Base-by-base conservation (phyloP, 2,113 vertebrate species). In the Chelonoidis abingdonii region DNA sequence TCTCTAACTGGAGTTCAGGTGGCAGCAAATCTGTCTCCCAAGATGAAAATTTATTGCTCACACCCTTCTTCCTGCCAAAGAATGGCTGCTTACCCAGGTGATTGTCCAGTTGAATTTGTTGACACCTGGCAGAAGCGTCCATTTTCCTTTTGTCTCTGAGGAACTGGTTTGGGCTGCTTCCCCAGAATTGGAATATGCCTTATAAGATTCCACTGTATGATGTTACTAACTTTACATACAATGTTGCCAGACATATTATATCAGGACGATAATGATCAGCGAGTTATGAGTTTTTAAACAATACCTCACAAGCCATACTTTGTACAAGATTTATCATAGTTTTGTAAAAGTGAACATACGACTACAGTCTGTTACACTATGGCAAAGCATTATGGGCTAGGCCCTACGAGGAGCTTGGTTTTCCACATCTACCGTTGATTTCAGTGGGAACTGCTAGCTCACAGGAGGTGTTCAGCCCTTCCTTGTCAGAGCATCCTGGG, bases 401-500 rank as follows among this genome's bases (percentile, higher is more conserved):
- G 89, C 83, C 85, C 83, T 80, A n/a, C 65, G 90, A 79, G 84
- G 75, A 87, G 79, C 84, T 84, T 85, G 72, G 44, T 86, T 49
- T 59, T 35, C 44, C 22, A 38, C 3, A 1, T 89, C 29, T 87
- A 62, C 83, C 69, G 22, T 56, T 72, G 91, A 87, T 88, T 95
- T 50, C 83, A 88, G 38, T 44, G 84, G 82, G 56, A 92, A 65
- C 50, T 94, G 76, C 53, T 89, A 83, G 24, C n/a, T 83, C 76
- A 87, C 0, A 0, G 83, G 47, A 83, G 0, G 0, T 1, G 0
- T 87, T 92, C 90, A 89, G 65, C 89, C 62, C 89, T 88, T 87
- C 75, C 65, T 89, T 94, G 76, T 79, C 57, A 92, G 86, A 95
- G 31, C 86, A 38, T 87, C 94, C 82, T 93, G 79, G 86, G 84